phyloP scores from a whole-genome alignment of 1,140 invertebrate genomes.

The Aphidius gifuensis region DNA sequence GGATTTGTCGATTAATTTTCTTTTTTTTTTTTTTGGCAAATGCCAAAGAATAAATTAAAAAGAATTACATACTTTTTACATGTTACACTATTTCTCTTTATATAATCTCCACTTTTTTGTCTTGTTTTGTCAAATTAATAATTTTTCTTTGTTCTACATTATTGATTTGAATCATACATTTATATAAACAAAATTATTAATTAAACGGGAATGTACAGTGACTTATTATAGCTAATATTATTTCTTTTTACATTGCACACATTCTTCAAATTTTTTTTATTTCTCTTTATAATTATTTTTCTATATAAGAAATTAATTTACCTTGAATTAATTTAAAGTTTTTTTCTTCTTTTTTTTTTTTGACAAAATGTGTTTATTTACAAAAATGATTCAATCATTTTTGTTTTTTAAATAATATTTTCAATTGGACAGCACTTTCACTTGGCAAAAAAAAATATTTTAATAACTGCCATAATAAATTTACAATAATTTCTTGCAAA shows the following conservation, averaged over 20 bases:
- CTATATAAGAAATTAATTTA: slow-evolving; percentile 9
- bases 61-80: slow-evolving; percentile 16
- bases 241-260: slow-evolving; percentile 11
- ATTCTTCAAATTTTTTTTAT: background rate
- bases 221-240: background rate
- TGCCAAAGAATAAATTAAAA: slow-evolving; percentile 11
- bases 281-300: slow-evolving; percentile 6
- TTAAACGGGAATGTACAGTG: slow-evolving; percentile 12
- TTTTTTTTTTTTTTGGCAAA: slow-evolving; percentile 16
- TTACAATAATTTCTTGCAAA: too few species aligned
- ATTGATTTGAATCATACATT: slow-evolving; percentile 13
- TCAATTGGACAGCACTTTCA: too few species aligned
- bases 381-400: too few species aligned
- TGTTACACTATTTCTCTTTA: slow-evolving; percentile 24
- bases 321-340: background rate
- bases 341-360: too few species aligned
- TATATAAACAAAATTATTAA: slow-evolving; percentile 6
- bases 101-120: slow-evolving; percentile 33
- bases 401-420: too few species aligned
- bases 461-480: too few species aligned
- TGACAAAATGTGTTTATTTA: too few species aligned
- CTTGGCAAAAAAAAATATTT: too few species aligned
- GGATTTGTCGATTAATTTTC: slow-evolving; percentile 21
- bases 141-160: slow-evolving; percentile 17
- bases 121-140: slow-evolving; percentile 27